Conservation (phyloP, 1,140 invertebrate species). For the Drosophila kepulauana region DNA sequence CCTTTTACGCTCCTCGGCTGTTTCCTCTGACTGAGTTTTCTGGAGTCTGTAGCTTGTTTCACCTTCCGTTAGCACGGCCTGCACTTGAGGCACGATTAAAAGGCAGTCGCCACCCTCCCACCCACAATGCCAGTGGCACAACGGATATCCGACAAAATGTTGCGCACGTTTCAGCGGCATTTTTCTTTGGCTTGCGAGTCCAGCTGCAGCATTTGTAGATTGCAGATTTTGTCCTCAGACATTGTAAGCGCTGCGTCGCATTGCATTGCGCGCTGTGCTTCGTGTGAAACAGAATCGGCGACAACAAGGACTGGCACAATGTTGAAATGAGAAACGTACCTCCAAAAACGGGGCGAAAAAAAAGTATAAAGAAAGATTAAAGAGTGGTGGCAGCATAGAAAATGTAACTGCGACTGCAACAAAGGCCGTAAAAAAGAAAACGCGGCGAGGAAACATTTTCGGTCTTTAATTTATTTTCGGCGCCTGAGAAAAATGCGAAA, state of each 20-base stretch:
- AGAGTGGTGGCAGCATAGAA: constrained; percentile 15
- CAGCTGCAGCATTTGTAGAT: constrained; percentile 44
- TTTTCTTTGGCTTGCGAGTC: constrained; percentile 54
- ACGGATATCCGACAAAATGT: constrained; percentile 69
- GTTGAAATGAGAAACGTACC: constrained; percentile 58
- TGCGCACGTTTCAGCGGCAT: constrained; percentile 74
- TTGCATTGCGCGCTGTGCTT: constrained; percentile 1
- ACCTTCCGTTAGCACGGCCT: constrained; percentile 47
- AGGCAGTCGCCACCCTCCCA: neutral
- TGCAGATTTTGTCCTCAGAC: constrained; percentile 57
- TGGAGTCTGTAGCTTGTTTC: constrained; percentile 30
- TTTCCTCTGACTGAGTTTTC: neutral
- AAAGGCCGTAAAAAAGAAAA: constrained; percentile 49
- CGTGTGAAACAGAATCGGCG: constrained; percentile 56
- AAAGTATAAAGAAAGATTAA: constrained; percentile 32
- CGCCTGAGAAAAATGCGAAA: constrained; percentile 64
- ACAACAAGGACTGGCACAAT: constrained; percentile 50
- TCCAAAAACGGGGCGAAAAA: constrained; percentile 35
- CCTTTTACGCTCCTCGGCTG: neutral
- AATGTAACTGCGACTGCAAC: constrained; percentile 14
- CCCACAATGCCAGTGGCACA: constrained; percentile 17
- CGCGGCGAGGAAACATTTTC: constrained; percentile 67
- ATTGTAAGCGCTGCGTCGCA: constrained; percentile 52
- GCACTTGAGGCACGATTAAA: constrained; percentile 42
- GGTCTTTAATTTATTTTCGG: constrained; percentile 79